Evolutionary conservation across 1,140 invertebrate species (phyloP).

Genomic region (Brachionus koreanus): DNA sequence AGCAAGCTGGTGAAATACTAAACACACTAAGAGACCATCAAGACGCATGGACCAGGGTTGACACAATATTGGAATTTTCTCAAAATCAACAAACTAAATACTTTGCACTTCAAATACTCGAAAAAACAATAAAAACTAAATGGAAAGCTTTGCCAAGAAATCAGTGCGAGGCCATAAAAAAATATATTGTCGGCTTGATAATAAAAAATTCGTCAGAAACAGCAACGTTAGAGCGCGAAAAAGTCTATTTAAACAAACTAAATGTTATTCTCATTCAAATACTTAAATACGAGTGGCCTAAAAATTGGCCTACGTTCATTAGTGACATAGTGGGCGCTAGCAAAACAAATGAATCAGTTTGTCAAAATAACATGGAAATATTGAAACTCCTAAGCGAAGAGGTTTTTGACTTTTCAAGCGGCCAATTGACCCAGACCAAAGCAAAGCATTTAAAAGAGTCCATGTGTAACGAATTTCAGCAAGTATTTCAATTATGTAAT

Average conservation of each 20-base stretch:
- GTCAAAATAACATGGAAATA: constrained; percentile 99
- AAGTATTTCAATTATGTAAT: constrained; percentile 94
- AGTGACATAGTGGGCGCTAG: constrained; percentile 96
- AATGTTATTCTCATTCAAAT: constrained; percentile 97
- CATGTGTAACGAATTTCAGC: constrained; percentile 98
- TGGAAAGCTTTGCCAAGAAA: constrained; percentile 97
- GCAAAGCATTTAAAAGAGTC: constrained; percentile 98
- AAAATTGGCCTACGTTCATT: constrained; percentile 98
- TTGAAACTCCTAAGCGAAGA: constrained; percentile 95
- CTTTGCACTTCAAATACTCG: constrained; percentile 96
- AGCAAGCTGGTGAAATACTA: constrained; percentile 39
- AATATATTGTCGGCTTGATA: constrained; percentile 95
- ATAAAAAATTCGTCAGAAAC: constrained; percentile 95
- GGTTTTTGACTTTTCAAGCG: constrained; percentile 96
- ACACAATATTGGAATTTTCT: constrained; percentile 93
- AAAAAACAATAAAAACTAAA: constrained; percentile 96
- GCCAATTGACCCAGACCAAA: constrained; percentile 96
- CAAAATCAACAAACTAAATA: constrained; percentile 97
- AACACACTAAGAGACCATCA: constrained; percentile 82
- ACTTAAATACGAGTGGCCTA: constrained; percentile 97
- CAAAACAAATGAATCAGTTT: constrained; percentile 95
- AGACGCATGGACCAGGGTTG: constrained; percentile 96
- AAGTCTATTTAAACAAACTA: constrained; percentile 94
- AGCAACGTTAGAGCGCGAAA: constrained; percentile 79
- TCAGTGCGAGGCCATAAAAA: constrained; percentile 96